Evolutionary conservation across 2,888 invertebrate genomes (phyloP).

Genomic region (Lasioglossum villosulum): DNA sequence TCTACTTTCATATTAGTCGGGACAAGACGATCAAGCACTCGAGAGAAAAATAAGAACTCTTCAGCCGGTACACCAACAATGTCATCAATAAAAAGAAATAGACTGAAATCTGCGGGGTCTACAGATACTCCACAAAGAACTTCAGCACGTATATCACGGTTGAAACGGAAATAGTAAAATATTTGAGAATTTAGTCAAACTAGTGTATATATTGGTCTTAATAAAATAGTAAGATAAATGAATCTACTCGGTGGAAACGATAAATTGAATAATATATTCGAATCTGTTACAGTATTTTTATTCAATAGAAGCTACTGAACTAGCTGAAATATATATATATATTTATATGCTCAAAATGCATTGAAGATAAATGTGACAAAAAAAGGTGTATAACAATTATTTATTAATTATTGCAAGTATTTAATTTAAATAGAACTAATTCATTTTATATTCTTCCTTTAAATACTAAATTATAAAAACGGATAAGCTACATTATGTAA

Average conservation of each 20-base stretch:
- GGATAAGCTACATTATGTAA: background rate
- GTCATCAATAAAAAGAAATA: slow-evolving; percentile 35
- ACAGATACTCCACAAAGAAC: slow-evolving; percentile 10
- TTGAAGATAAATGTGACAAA: background rate
- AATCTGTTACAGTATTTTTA: too few species aligned
- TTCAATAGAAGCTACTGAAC: too few species aligned
- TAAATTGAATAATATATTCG: too few species aligned
- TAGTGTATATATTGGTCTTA: background rate
- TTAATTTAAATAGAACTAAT: background rate
- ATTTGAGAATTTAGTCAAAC: background rate
- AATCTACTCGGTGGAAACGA: too few species aligned
- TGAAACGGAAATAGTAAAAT: slow-evolving; percentile 5
- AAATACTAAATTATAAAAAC: slow-evolving; percentile 17
- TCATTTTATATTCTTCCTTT: slow-evolving; percentile 13
- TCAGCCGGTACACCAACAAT: background rate
- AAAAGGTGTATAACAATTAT: background rate
- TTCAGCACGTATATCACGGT: slow-evolving; percentile 45
- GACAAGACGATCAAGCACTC: background rate
- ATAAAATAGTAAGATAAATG: too few species aligned
- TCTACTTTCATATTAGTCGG: slow-evolving; percentile 19
- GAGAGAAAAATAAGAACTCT: slow-evolving; percentile 3
- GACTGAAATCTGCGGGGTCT: background rate
- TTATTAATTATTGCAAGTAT: background rate
- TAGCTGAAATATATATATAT: too few species aligned
- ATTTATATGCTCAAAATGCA: background rate